Conservation (phyloP, 2,888 invertebrate species). For the Andrena bucephala region DNA sequence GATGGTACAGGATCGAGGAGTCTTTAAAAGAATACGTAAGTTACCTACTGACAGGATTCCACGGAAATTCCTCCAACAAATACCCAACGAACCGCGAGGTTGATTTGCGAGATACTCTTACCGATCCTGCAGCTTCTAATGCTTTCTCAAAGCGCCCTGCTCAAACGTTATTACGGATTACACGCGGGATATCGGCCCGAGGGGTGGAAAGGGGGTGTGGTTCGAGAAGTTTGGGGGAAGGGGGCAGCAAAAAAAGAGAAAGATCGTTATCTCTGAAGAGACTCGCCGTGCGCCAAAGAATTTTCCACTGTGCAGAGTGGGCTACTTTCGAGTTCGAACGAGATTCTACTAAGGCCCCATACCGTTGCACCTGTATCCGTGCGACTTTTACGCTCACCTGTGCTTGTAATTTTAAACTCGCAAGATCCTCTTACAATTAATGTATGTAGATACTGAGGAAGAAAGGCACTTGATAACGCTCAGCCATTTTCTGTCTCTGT, state of each 20-base stretch:
- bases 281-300: conserved; percentile 42
- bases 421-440: neutral
- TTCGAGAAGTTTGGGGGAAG: neutral
- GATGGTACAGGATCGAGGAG: neutral
- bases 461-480: neutral
- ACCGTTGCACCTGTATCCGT: conserved; percentile 44
- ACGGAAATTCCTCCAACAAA: conserved; percentile 8
- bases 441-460: neutral
- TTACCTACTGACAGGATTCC: neutral
- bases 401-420: conserved; percentile 6
- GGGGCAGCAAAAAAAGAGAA: conserved; percentile 35
- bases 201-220: neutral
- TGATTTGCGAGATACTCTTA: conserved; percentile 40
- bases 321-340: conserved; percentile 59
- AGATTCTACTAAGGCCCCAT: conserved; percentile 57
- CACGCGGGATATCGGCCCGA: conserved; percentile 35
- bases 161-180: conserved; percentile 64
- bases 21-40: conserved; percentile 5
- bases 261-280: conserved; percentile 58
- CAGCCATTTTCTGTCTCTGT: neutral
- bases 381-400: conserved; percentile 31
- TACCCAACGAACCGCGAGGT: conserved; percentile 22
- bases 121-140: conserved; percentile 26
- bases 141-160: conserved; percentile 47
- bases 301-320: conserved; percentile 33